A percentile compares a stretch with the other conserved stretches of the same genome.
phyloP scores from a whole-genome alignment of 1,140 invertebrate species.

The Drosophila subobscura region DNA sequence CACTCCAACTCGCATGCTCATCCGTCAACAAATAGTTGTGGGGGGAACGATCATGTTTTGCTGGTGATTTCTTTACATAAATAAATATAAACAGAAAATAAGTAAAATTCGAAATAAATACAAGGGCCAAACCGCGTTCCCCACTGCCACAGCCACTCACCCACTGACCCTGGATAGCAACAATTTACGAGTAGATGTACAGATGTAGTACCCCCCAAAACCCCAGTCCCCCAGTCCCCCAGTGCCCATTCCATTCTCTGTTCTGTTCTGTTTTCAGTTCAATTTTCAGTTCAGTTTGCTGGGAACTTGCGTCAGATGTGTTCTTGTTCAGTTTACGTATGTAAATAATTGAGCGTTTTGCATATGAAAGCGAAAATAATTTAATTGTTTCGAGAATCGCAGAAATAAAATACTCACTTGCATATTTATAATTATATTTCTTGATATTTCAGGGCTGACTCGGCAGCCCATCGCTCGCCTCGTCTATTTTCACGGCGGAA shows the following conservation, averaged over 20 bases:
- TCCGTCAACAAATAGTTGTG: conserved; percentile 22
- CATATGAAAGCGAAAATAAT: conserved; percentile 60
- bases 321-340: conserved; percentile 58
- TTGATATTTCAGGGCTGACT: conserved; percentile 12
- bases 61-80: conserved; percentile 44
- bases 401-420: conserved; percentile 35
- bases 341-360: conserved; percentile 46
- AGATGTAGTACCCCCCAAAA: neutral
- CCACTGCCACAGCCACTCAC: conserved; percentile 10
- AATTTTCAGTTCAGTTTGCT: conserved; percentile 20
- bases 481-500: neutral
- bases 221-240: neutral
- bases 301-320: conserved; percentile 65
- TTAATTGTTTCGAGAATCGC: conserved; percentile 65
- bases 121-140: conserved; percentile 28
- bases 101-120: conserved; percentile 30
- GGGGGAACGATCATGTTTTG: conserved; percentile 13
- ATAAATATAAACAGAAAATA: conserved; percentile 28
- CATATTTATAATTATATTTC: conserved; percentile 46
- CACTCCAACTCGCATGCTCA: conserved; percentile 7
- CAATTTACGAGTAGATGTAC: conserved; percentile 14
- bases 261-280: conserved; percentile 5
- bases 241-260: neutral
- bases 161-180: conserved; percentile 50
- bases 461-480: conserved; percentile 15